phyloP scores from a whole-genome alignment of 2,113 vertebrate genomes.

The Rhea americana region DNA sequence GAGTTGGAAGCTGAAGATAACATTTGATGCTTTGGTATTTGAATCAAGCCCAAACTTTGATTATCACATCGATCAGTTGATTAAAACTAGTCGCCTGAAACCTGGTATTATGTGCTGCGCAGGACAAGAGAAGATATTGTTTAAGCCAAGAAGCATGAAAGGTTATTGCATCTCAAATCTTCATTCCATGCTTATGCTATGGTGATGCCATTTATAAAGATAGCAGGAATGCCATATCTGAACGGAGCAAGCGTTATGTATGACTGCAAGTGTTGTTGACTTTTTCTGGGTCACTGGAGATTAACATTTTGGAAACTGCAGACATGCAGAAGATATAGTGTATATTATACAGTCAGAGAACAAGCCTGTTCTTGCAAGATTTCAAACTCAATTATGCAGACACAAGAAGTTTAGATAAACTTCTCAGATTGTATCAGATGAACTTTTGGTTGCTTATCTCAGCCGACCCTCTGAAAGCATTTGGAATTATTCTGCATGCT shows the following conservation, averaged over 20 bases:
- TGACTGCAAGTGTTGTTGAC: background rate
- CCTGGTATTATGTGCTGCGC: background rate
- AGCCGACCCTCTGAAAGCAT: conserved; percentile 27
- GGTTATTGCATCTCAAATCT: conserved; percentile 35
- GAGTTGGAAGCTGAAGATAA: background rate
- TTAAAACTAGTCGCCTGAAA: conserved; percentile 50
- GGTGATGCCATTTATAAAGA: background rate
- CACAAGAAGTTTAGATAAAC: conserved; percentile 31
- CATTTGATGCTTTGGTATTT: background rate
- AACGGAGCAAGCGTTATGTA: background rate
- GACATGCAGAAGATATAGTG: background rate
- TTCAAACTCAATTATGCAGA: conserved; percentile 52
- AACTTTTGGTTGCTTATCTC: conserved; percentile 60
- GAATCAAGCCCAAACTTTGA: conserved; percentile 29
- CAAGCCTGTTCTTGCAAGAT: conserved; percentile 44
- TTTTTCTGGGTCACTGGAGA: background rate
- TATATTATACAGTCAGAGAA: background rate
- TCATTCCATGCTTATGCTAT: background rate
- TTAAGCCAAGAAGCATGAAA: conserved; percentile 30
- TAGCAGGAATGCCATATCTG: background rate
- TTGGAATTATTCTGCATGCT: conserved; percentile 6
- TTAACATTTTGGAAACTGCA: conserved; percentile 49
- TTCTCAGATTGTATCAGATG: conserved; percentile 38
- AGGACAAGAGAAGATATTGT: background rate
- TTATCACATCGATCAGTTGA: conserved; percentile 7